A percentile compares a stretch with the other conserved stretches of the same genome.
phyloP scores from a whole-genome alignment of 2,797 vertebrate species.

The Sternarchorhynchus goeldii region DNA sequence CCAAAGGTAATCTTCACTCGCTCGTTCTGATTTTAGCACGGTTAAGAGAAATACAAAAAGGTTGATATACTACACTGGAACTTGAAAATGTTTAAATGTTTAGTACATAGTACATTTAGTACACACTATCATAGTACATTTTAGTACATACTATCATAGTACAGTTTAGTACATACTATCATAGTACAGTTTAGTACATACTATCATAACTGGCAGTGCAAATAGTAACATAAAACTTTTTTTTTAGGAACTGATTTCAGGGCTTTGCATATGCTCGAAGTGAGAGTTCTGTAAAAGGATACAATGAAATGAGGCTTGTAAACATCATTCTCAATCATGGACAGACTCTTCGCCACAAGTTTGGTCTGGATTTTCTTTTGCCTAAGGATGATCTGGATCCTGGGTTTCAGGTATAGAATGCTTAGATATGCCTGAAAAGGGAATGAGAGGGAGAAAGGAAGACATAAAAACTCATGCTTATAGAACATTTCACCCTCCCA shows the following conservation, averaged over 20 bases:
- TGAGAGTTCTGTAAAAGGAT: slow-evolving; percentile 64
- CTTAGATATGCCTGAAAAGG: slow-evolving; percentile 77
- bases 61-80: not conserved
- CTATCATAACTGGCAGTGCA: not conserved
- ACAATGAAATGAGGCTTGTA: slow-evolving; percentile 83
- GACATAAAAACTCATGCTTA: not conserved
- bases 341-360: slow-evolving; percentile 79
- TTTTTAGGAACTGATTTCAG: not conserved
- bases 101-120: too few species aligned
- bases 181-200: not conserved
- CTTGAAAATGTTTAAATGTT: not conserved
- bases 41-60: slow-evolving; percentile 58
- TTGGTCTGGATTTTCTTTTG: slow-evolving; percentile 78
- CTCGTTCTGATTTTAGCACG: slow-evolving; percentile 72
- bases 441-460: slow-evolving; percentile 28
- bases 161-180: too few species aligned
- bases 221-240: not conserved
- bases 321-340: slow-evolving; percentile 75
- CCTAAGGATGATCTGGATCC: slow-evolving; percentile 79
- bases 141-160: too few species aligned
- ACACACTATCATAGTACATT: too few species aligned
- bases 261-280: not conserved
- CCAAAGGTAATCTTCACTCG: slow-evolving; percentile 84
- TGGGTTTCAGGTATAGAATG: slow-evolving; percentile 83
- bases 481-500: not conserved